Conservation (phyloP, 1,140 invertebrate genomes). For the Formica exsecta region DNA sequence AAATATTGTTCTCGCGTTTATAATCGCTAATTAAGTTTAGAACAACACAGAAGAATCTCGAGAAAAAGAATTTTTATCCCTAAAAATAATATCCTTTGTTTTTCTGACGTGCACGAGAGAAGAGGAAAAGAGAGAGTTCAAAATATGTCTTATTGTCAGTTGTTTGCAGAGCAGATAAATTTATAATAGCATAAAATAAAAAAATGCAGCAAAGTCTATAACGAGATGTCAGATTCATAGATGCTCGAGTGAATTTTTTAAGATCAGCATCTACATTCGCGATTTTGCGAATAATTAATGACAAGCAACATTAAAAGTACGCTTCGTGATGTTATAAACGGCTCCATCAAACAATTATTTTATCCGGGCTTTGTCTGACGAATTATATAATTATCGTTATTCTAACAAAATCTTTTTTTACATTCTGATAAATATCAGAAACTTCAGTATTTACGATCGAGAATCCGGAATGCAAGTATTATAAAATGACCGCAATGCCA, state of each 20-base stretch:
- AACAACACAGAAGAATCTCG: not conserved
- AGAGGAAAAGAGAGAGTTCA: not conserved
- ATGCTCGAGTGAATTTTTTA: constrained; percentile 14
- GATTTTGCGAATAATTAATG: not conserved
- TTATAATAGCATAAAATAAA: not conserved
- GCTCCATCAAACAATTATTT: not conserved
- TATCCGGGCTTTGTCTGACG: not conserved
- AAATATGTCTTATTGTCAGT: not conserved
- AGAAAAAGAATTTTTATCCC: not conserved
- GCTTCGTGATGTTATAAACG: not conserved
- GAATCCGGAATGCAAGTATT: too few species aligned
- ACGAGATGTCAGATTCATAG: not conserved
- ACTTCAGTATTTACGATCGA: too few species aligned
- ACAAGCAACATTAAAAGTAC: not conserved
- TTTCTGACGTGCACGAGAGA: too few species aligned
- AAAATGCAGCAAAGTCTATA: not conserved
- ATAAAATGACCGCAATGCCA: too few species aligned
- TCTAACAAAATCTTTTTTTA: not conserved
- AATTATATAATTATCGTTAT: not conserved
- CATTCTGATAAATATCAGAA: not conserved
- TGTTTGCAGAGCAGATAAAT: not conserved
- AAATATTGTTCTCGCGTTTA: not conserved
- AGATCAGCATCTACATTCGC: not conserved
- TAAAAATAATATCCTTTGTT: too few species aligned
- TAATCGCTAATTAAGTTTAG: constrained; percentile 8